Percentiles rank a stretch among this genome's conserved stretches.
phyloP scores from a whole-genome alignment of 2,113 vertebrate genomes.

The Pteruthius melanotis region DNA sequence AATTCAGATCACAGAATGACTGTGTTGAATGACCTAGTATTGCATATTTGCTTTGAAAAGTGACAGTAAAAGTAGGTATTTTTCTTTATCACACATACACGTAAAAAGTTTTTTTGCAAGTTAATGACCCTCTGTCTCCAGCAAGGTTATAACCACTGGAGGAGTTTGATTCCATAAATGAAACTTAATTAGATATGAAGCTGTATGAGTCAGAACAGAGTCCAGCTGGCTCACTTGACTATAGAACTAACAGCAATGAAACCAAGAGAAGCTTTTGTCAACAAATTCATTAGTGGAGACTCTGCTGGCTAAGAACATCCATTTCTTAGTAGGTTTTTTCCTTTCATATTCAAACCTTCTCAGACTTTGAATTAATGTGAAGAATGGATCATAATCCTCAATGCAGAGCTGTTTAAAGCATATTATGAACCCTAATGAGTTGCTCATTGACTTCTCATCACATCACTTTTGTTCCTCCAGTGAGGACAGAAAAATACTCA shows the following conservation, averaged over 20 bases:
- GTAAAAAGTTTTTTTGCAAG: neutral
- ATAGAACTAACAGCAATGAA: neutral
- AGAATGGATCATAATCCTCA: neutral
- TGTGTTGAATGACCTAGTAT: neutral
- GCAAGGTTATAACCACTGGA: constrained; percentile 12
- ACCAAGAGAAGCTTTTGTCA: neutral
- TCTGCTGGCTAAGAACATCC: neutral
- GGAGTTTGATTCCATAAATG: neutral
- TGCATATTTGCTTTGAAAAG: neutral
- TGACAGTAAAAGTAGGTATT: neutral
- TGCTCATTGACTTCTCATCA: neutral
- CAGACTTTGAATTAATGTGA: neutral
- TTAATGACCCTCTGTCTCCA: neutral
- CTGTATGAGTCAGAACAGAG: constrained; percentile 6
- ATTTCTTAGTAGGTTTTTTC: neutral
- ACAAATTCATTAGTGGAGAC: neutral
- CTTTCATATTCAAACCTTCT: neutral
- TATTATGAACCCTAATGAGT: neutral
- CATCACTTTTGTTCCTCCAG: neutral
- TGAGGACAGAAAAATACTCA: neutral
- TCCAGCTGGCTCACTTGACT: constrained; percentile 17
- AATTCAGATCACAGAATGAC: neutral
- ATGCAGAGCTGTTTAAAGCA: neutral
- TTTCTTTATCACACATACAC: neutral
- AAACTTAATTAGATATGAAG: constrained; percentile 26